These are phyloP conservation scores for Tachyglossus aculeatus DNA, from an alignment of 2,797 vertebrate species.

Conservation along the genomic window DNA sequence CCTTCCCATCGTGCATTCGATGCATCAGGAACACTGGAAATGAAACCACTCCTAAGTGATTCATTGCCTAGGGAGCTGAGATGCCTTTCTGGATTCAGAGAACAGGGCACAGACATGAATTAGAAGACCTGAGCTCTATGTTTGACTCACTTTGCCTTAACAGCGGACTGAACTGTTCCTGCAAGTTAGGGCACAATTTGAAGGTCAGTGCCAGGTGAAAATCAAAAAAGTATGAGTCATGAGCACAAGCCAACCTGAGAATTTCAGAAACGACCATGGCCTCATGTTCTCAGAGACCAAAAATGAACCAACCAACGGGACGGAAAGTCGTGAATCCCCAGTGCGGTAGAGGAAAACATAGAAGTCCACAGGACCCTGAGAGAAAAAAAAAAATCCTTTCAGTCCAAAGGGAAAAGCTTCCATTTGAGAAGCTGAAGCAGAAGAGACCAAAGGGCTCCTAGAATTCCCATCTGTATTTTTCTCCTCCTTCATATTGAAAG, in stretches of 20 bases:
- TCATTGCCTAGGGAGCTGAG: conserved; percentile 57
- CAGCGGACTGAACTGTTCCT: conserved; percentile 7
- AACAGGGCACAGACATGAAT: conserved; percentile 44
- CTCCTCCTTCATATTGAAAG: too few relatives aligned
- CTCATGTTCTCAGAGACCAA: neutral
- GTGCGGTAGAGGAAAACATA: neutral
- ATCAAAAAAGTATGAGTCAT: neutral
- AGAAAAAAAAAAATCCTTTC: neutral
- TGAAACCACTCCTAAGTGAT: conserved; percentile 67
- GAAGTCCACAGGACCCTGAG: neutral
- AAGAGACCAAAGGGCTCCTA: too few relatives aligned
- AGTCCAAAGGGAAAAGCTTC: neutral
- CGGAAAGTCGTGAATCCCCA: neutral
- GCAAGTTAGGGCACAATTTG: conserved; percentile 53
- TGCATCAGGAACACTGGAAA: conserved; percentile 11
- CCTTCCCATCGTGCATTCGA: neutral
- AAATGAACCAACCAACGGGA: neutral
- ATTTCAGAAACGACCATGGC: conserved; percentile 8
- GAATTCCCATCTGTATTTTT: neutral
- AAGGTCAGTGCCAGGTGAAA: conserved; percentile 57
- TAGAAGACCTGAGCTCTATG: conserved; percentile 14
- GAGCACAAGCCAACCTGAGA: conserved; percentile 21
- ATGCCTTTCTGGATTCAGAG: conserved; percentile 51
- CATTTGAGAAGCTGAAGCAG: neutral
- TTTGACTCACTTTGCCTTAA: conserved; percentile 48